Conservation (phyloP, 2,113 vertebrate species). For the Piprites chloris region DNA sequence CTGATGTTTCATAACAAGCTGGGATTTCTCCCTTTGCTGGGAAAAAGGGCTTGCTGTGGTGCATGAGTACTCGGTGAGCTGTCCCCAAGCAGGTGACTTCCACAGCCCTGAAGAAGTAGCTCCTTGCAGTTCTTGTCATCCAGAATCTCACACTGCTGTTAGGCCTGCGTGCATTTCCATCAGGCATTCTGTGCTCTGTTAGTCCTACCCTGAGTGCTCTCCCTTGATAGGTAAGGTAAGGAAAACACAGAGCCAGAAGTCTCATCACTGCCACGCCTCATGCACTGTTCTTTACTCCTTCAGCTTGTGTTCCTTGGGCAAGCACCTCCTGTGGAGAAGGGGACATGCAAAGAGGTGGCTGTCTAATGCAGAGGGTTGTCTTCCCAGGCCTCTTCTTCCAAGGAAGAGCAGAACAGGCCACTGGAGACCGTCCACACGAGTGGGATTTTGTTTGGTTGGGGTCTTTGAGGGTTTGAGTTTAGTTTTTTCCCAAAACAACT, state of each 20-base stretch:
- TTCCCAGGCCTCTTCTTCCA: background rate
- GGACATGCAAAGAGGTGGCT: background rate
- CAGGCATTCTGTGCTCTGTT: background rate
- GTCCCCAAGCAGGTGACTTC: background rate
- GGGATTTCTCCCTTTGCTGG: background rate
- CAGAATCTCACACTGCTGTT: background rate
- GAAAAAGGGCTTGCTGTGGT: background rate
- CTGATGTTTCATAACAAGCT: conserved; percentile 7
- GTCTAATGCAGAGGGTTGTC: background rate
- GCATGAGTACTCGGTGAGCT: background rate
- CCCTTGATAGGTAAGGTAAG: background rate
- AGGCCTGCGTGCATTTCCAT: background rate
- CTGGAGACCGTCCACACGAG: background rate
- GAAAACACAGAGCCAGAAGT: background rate
- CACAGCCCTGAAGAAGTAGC: background rate
- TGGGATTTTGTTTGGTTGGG: background rate
- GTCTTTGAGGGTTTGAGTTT: background rate
- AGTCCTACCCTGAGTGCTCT: background rate
- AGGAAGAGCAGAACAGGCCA: rapidly evolving
- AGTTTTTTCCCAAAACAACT: background rate
- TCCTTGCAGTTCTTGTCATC: background rate
- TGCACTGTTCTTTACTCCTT: background rate
- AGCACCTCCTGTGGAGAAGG: background rate
- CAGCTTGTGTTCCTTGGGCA: background rate
- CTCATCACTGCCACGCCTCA: background rate